Evolutionary conservation across 2,888 invertebrate species (phyloP).

Genomic region (Pelosia muscerda): DNA sequence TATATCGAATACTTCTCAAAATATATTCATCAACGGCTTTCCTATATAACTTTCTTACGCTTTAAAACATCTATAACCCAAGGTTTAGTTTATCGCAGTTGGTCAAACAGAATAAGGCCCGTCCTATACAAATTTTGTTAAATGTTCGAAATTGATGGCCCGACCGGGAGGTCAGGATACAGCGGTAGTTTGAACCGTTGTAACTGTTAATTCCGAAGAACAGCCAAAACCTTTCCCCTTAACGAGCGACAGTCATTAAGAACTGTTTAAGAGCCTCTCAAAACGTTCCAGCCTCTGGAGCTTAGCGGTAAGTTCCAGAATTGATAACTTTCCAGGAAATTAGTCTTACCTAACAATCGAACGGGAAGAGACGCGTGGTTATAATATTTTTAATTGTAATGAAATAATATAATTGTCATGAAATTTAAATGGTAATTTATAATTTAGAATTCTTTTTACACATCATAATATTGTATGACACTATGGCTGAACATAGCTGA

Average conservation of each 20-base stretch:
- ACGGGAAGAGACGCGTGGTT: conserved; percentile 10
- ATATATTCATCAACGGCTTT: too few relatives aligned
- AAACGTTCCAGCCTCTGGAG: conserved; percentile 57
- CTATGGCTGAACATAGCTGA: too few relatives aligned
- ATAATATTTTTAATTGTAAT: neutral
- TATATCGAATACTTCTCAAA: too few relatives aligned
- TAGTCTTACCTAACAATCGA: conserved; percentile 33
- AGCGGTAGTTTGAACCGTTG: conserved; percentile 59
- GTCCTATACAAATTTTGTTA: conserved; percentile 17
- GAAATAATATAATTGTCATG: too few relatives aligned
- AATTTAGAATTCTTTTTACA: too few relatives aligned
- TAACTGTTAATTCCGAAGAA: conserved; percentile 81
- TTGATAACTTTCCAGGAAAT: conserved; percentile 55
- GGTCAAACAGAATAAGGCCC: too few relatives aligned
- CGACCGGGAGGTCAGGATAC: conserved; percentile 46
- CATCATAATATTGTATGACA: too few relatives aligned
- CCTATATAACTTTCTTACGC: too few relatives aligned
- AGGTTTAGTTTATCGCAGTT: too few relatives aligned
- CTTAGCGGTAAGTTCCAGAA: conserved; percentile 58
- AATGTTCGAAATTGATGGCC: conserved; percentile 26
- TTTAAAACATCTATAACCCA: too few relatives aligned
- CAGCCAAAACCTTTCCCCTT: conserved; percentile 80
- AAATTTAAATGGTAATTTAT: too few relatives aligned
- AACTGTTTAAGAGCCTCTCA: conserved; percentile 70
- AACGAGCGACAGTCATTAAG: conserved; percentile 79